Conservation (phyloP, 2,888 invertebrate genomes). For the Cheilosia urbana region DNA sequence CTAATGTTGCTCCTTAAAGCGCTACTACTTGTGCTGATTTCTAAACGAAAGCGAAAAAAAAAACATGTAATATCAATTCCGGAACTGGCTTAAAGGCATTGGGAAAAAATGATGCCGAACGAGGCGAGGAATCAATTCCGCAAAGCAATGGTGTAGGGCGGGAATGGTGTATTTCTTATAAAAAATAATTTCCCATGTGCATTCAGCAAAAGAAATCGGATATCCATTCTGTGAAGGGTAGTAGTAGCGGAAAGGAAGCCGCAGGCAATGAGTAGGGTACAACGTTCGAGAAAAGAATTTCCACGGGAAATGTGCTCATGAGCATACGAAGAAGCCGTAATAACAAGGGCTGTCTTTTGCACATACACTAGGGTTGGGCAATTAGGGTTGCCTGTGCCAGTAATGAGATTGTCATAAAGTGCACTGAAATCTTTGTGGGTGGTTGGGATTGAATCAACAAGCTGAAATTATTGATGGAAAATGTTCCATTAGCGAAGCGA, state of each 20-base stretch:
- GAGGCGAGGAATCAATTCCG: slow-evolving; percentile 68
- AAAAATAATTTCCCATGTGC: slow-evolving; percentile 76
- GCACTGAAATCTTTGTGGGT: background rate
- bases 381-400: slow-evolving; percentile 50
- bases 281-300: slow-evolving; percentile 44
- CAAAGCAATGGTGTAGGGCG: slow-evolving; percentile 23
- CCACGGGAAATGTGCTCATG: slow-evolving; percentile 62
- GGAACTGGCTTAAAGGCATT: slow-evolving; percentile 66
- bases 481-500: too few species aligned
- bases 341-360: slow-evolving; percentile 55
- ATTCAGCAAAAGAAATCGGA: slow-evolving; percentile 71
- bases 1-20: slow-evolving; percentile 61
- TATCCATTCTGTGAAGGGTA: slow-evolving; percentile 61
- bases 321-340: slow-evolving; percentile 49
- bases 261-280: slow-evolving; percentile 28
- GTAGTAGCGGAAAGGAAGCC: slow-evolving; percentile 40
- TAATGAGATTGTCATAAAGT: slow-evolving; percentile 21
- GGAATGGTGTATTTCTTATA: slow-evolving; percentile 67
- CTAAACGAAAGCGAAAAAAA: slow-evolving; percentile 42
- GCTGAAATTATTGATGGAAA: background rate
- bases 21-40: slow-evolving; percentile 65
- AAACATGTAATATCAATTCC: slow-evolving; percentile 70
- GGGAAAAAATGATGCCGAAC: slow-evolving; percentile 38
- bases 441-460: slow-evolving; percentile 7
- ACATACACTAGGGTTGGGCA: slow-evolving; percentile 26